Percentiles rank a stretch among this genome's conserved stretches.
Conservation (phyloP, 2,113 vertebrate species). For the Apus apus region DNA sequence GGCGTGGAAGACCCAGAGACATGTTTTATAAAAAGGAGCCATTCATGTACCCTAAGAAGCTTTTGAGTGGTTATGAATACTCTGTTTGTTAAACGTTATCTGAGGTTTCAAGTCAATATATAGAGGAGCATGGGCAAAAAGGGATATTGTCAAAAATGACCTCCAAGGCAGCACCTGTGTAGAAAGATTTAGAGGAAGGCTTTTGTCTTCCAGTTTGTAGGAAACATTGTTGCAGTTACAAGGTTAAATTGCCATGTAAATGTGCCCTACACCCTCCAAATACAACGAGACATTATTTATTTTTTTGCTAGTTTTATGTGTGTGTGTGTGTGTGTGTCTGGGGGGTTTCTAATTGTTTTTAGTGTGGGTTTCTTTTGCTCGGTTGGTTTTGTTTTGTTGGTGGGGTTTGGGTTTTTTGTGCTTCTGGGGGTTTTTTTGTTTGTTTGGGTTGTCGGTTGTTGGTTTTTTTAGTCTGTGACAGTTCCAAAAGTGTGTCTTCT, state of each 20-base stretch:
- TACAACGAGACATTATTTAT: rapidly evolving
- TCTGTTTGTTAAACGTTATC: neutral
- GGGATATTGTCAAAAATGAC: neutral
- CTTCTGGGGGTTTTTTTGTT: too few relatives aligned
- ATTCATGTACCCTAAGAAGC: neutral
- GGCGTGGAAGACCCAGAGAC: neutral
- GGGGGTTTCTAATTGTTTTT: too few relatives aligned
- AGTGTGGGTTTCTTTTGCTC: neutral
- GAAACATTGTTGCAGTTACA: rapidly evolving
- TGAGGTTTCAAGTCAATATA: neutral
- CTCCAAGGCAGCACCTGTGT: neutral
- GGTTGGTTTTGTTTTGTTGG: too few relatives aligned
- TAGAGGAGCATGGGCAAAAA: rapidly evolving
- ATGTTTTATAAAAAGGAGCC: neutral
- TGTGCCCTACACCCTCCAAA: neutral
- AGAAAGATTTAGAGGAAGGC: neutral
- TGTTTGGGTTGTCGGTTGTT: too few relatives aligned
- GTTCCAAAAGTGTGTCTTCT: neutral
- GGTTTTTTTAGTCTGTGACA: neutral
- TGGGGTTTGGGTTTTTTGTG: too few relatives aligned
- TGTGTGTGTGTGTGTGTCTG: too few relatives aligned
- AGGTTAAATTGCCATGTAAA: neutral
- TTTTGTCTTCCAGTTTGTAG: neutral
- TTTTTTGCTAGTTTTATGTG: neutral
- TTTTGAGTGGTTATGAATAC: neutral